Conservation (phyloP, 2,888 invertebrate species). For the Pilophorus perplexus region DNA sequence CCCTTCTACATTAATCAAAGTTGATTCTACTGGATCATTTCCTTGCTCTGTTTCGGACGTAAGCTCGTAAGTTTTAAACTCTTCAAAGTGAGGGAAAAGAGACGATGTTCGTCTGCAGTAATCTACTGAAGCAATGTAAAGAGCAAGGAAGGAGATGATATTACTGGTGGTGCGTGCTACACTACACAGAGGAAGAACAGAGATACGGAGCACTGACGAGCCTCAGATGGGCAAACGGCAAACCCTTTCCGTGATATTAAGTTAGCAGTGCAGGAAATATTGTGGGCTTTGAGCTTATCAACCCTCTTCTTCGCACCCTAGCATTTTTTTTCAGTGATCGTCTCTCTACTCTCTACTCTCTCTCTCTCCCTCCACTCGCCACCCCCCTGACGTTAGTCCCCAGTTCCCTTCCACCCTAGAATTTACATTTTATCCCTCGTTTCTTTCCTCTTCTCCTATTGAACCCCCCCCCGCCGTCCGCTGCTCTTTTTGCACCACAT, state of each 20-base stretch:
- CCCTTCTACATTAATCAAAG: no score
- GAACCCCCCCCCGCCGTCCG: background rate
- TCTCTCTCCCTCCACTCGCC: background rate
- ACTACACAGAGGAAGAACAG: background rate
- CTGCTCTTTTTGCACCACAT: background rate
- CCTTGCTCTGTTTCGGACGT: no score
- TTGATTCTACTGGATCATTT: no score
- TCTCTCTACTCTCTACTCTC: background rate
- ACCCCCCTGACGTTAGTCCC: background rate
- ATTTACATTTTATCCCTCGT: conserved; percentile 18
- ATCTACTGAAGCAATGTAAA: background rate
- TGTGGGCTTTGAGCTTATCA: conserved; percentile 31
- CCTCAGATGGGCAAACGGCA: conserved; percentile 31
- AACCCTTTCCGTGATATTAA: conserved; percentile 31
- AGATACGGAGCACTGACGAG: conserved; percentile 39
- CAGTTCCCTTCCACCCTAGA: background rate
- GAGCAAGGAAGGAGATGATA: conserved; percentile 28
- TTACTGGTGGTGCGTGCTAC: conserved; percentile 29
- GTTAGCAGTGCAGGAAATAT: conserved; percentile 33
- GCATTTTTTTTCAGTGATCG: background rate
- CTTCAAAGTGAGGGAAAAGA: no score
- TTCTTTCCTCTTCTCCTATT: conserved; percentile 1
- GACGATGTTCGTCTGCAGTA: conserved; percentile 4
- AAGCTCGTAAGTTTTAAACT: no score
- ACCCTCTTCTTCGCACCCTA: background rate